Percentiles rank a stretch among this genome's conserved stretches.
These are phyloP conservation scores for Cyclina sinensis DNA, from an alignment of 1,140 invertebrate species.

Conservation along the genomic window DNA sequence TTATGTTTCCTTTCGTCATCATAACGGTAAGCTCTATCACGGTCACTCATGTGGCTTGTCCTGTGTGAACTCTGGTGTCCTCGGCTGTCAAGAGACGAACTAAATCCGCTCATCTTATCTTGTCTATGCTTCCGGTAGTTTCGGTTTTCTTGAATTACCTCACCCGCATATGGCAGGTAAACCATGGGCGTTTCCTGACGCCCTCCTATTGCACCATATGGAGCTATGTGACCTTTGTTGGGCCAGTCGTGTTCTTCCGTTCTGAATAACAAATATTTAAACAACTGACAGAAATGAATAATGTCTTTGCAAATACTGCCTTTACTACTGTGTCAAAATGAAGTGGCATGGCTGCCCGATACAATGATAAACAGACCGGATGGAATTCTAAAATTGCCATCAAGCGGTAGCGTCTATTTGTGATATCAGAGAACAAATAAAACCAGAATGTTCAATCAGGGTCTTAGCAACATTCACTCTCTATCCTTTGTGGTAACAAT, in stretches of 20 bases:
- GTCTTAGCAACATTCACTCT: no score
- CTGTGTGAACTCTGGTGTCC: neutral
- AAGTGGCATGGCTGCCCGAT: no score
- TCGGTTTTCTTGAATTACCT: neutral
- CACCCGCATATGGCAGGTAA: conserved; percentile 16
- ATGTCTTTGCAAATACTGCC: no score
- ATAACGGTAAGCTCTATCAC: no score
- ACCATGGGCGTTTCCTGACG: neutral
- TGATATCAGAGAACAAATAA: no score
- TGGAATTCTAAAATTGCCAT: no score
- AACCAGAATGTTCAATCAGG: no score
- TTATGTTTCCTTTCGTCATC: neutral
- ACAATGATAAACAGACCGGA: no score
- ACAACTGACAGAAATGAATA: neutral
- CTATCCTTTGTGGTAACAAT: no score
- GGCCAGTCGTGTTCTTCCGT: neutral
- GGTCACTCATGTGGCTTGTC: neutral
- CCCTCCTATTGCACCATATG: neutral
- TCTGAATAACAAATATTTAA: neutral
- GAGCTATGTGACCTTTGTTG: neutral
- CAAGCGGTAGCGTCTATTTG: no score
- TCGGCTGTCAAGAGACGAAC: neutral
- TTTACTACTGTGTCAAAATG: no score
- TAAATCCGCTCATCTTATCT: neutral
- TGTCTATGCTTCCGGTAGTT: neutral